phyloP scores from a whole-genome alignment of 1,140 invertebrate species.

The Caenorhabditis brenneri region DNA sequence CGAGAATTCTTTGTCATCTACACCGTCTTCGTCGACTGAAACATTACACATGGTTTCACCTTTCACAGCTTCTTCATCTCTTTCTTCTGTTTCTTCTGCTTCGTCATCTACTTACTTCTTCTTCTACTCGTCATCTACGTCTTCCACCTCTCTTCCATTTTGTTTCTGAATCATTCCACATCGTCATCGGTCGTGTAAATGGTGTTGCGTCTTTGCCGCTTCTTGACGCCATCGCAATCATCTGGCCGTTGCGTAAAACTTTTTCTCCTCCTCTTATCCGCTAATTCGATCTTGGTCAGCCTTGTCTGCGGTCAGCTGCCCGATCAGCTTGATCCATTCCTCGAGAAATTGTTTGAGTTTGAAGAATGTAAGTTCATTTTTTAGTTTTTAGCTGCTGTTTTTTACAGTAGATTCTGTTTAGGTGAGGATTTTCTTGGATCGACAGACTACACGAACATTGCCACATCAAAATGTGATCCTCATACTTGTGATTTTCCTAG shows the following conservation, averaged over 20 bases:
- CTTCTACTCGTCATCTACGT: slow-evolving; percentile 25
- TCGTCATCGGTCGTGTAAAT: slow-evolving; percentile 24
- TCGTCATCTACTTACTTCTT: background rate
- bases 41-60: slow-evolving; percentile 43
- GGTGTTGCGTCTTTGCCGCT: slow-evolving; percentile 42
- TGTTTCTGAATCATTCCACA: slow-evolving; percentile 15
- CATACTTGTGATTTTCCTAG: slow-evolving; percentile 66
- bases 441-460: slow-evolving; percentile 60
- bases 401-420: slow-evolving; percentile 32
- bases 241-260: slow-evolving; percentile 25
- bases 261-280: slow-evolving; percentile 45
- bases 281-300: slow-evolving; percentile 41
- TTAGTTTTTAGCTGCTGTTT: background rate
- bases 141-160: background rate
- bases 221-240: slow-evolving; percentile 26
- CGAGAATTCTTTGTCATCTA: slow-evolving; percentile 31
- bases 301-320: slow-evolving; percentile 57
- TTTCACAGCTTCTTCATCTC: slow-evolving; percentile 16
- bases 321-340: slow-evolving; percentile 64
- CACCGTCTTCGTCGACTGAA: slow-evolving; percentile 19
- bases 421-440: slow-evolving; percentile 66
- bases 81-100: slow-evolving; percentile 17
- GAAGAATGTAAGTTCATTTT: slow-evolving; percentile 62
- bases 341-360: slow-evolving; percentile 67
- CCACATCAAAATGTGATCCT: slow-evolving; percentile 64